Base-by-base conservation (phyloP, 1,140 invertebrate genomes). In the Doryteuthis pealeii region DNA sequence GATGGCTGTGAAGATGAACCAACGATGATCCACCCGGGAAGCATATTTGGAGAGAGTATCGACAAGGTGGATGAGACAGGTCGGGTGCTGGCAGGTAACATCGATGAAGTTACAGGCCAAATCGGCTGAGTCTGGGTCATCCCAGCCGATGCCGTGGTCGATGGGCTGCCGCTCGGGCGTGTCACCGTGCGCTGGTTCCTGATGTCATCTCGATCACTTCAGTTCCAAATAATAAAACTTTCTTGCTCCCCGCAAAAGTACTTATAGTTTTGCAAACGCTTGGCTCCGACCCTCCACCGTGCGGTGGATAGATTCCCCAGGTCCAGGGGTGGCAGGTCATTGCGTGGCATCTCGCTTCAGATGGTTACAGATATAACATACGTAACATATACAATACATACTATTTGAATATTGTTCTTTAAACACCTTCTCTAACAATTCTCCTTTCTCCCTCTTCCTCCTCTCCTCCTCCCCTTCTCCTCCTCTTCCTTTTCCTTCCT, bases 1-100 rank as follows among this genome's bases (percentile, higher is more conserved):
- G 26, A 73, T 40, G 0, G 80, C 78, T 22, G 80, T 79, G 35
- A 71, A 26, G 71, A 76, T 78, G 58, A 82, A 81, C 81, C 81
- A 82, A 32, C 62, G 33, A 81, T 33, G n/a, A 80, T 77, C 79
- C 79, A 82, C 0, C 73, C 66, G 12, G 78, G 72, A 32, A 82
- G 65, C 43, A n/a, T 70, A 26, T 14, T 70, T 14, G n/a, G 31
- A 26, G 68, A 49, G 28, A 40, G 45, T 5, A 28, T n/a, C 14
- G 66, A 30, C 28, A 31, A 3, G 3, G 66, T n/a, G 54, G 54
- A 58, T 4, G 54, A 6, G 54, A 58, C 3, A 4, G 2, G 54
- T n/a, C n/a, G n/a, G 18, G 15, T 18, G 15, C 54, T 58, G 54
- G 4, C 15, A 4, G 54, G 54, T 10, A n/a, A n/a, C n/a, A n/a